phyloP scores from a whole-genome alignment of 2,888 invertebrate genomes.

The Tachystola acroxantha region DNA sequence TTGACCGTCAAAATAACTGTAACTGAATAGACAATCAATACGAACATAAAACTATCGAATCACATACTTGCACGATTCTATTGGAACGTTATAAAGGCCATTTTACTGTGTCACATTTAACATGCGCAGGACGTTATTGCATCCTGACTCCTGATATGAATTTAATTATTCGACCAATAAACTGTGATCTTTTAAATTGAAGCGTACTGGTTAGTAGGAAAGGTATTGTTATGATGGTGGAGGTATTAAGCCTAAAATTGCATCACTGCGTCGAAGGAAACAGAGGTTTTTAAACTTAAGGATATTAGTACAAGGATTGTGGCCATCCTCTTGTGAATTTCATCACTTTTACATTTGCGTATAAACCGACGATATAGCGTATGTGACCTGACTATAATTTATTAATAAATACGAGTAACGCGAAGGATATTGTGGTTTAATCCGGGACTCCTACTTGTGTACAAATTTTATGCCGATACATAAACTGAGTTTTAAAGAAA shows the following conservation, averaged over 20 bases:
- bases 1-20: slow-evolving; percentile 13
- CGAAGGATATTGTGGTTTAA: too few relatives aligned
- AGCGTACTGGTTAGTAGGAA: slow-evolving; percentile 2
- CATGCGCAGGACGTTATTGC: slow-evolving; percentile 8
- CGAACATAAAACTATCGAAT: slow-evolving; percentile 5
- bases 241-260: slow-evolving; percentile 21
- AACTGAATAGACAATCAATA: slow-evolving; percentile 7
- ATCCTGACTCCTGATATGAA: slow-evolving; percentile 13
- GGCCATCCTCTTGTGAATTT: neutral
- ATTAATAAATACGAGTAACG: too few relatives aligned
- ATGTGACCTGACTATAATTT: too few relatives aligned
- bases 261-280: slow-evolving; percentile 42
- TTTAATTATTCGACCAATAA: slow-evolving; percentile 7
- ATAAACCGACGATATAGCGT: too few relatives aligned
- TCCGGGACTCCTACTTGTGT: too few relatives aligned
- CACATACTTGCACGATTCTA: slow-evolving; percentile 1
- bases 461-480: too few relatives aligned
- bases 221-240: slow-evolving; percentile 26
- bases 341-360: neutral
- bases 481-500: too few relatives aligned
- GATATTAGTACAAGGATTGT: slow-evolving; percentile 25
- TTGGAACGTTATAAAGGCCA: slow-evolving; percentile 12
- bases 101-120: slow-evolving; percentile 13
- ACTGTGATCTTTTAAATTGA: slow-evolving; percentile 12
- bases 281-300: slow-evolving; percentile 33